Percentiles rank a stretch among this genome's conserved stretches.
Evolutionary conservation across 2,113 vertebrate species (phyloP).

Genomic region (Cariama cristata): DNA sequence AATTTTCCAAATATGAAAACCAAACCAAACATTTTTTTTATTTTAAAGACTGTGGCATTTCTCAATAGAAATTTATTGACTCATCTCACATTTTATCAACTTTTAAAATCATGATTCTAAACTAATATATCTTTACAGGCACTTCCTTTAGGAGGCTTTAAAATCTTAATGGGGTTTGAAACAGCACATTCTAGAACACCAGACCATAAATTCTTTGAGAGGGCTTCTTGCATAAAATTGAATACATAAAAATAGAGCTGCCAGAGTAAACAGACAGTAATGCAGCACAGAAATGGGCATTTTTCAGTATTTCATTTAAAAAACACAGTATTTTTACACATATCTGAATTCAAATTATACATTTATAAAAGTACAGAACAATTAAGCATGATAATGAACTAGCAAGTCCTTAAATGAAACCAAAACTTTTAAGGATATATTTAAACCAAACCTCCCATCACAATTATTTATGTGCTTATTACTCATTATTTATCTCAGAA

Average conservation of each 20-base stretch:
- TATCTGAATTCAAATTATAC: neutral
- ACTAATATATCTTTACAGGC: neutral
- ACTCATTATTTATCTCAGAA: neutral
- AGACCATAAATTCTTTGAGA: conserved; percentile 12
- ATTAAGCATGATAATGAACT: neutral
- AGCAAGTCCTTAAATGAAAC: neutral
- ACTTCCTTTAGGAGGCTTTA: conserved; percentile 20
- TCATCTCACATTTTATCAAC: neutral
- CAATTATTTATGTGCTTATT: neutral
- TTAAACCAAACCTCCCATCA: neutral
- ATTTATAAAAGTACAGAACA: neutral
- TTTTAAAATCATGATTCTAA: neutral
- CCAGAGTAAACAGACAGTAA: neutral
- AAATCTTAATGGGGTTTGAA: conserved; percentile 43
- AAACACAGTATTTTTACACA: neutral
- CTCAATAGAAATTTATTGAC: neutral
- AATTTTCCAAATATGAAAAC: neutral
- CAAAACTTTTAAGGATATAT: neutral
- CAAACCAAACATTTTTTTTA: neutral
- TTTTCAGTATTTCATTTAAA: neutral
- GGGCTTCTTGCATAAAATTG: neutral
- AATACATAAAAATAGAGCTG: neutral
- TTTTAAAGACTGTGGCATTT: neutral
- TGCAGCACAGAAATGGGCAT: neutral
- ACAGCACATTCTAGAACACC: conserved; percentile 27